Evolutionary conservation across 2,797 vertebrate genomes (phyloP).

Genomic region (Enteromius trimaculatus): DNA sequence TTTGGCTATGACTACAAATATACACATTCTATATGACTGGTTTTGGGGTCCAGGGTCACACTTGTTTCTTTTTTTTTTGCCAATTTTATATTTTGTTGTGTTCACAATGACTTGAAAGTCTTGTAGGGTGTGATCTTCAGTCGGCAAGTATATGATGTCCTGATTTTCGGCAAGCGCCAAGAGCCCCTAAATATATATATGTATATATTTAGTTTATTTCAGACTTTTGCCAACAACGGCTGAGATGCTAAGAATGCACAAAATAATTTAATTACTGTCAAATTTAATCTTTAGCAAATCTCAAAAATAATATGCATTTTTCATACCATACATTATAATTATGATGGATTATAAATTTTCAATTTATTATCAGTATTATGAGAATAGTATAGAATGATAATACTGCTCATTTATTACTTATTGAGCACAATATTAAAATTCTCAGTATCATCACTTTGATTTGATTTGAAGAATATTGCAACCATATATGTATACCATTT

Average conservation of each 20-base stretch:
- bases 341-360: background rate
- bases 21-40: no score
- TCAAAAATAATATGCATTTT: background rate
- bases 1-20: no score
- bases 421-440: background rate
- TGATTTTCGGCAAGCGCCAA: background rate
- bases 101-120: background rate
- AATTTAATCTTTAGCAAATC: background rate
- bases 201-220: background rate
- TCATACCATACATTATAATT: background rate
- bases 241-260: background rate
- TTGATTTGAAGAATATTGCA: background rate
- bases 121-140: background rate
- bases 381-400: background rate
- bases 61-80: background rate
- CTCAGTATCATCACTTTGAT: background rate
- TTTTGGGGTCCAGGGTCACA: no score
- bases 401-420: background rate
- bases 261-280: background rate
- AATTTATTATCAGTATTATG: background rate
- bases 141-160: background rate
- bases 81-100: background rate
- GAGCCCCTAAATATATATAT: no score
- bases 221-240: background rate
- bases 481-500: background rate